Conservation (phyloP, 1,140 invertebrate genomes). For the Fopius arisanus region DNA sequence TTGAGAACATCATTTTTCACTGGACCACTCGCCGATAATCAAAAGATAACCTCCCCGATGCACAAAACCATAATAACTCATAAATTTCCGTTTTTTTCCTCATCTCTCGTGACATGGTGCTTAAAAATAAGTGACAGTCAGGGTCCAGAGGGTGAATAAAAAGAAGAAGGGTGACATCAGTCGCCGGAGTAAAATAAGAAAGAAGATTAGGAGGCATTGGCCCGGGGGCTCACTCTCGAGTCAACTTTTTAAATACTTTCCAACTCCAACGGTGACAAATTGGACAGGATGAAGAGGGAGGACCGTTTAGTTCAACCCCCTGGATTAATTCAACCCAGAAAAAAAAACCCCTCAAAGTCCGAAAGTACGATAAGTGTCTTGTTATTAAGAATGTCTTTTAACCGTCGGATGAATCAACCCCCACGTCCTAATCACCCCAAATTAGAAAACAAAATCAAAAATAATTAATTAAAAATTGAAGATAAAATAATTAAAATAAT, state of each 20-base stretch:
- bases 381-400: slow-evolving; percentile 18
- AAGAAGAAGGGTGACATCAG: slow-evolving; percentile 31
- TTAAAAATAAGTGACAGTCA: slow-evolving; percentile 4
- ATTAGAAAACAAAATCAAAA: not conserved
- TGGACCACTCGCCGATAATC: too few relatives aligned
- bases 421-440: not conserved
- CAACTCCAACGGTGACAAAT: slow-evolving; percentile 56
- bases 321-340: slow-evolving; percentile 27
- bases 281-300: slow-evolving; percentile 28
- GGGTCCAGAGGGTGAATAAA: slow-evolving; percentile 11
- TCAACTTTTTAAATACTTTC: slow-evolving; percentile 59
- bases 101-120: not conserved
- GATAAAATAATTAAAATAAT: too few relatives aligned
- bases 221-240: slow-evolving; percentile 40
- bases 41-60: too few relatives aligned
- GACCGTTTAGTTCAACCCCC: slow-evolving; percentile 19
- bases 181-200: slow-evolving; percentile 41
- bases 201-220: slow-evolving; percentile 41
- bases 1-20: too few relatives aligned
- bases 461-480: too few relatives aligned
- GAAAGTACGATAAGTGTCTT: slow-evolving; percentile 26
- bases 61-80: not conserved
- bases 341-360: slow-evolving; percentile 35
- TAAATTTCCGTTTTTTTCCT: not conserved
- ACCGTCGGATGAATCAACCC: slow-evolving; percentile 12